A percentile compares a stretch with the other conserved stretches of the same genome.
Evolutionary conservation across 92 coral and sea anemone genomes (phyloP).

Genomic region (Blastomussa wellsi): DNA sequence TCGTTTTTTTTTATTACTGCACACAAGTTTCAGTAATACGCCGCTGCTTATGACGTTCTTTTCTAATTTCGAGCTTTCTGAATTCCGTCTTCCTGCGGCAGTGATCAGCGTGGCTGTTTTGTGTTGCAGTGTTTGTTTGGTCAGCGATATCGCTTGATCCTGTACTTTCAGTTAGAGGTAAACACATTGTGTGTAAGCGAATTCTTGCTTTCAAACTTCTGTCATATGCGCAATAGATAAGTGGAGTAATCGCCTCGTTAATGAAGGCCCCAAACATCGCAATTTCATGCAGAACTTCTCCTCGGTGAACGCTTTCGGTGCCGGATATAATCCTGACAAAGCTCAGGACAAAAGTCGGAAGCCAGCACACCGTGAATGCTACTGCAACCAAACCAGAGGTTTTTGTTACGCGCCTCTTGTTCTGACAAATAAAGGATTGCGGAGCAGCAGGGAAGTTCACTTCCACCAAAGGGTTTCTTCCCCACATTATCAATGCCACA

Average conservation of each 20-base stretch:
- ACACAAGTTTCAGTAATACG: not conserved
- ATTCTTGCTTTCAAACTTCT: constrained; percentile 15
- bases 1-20: not conserved
- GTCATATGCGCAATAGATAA: constrained; percentile 58
- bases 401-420: constrained; percentile 32
- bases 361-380: constrained; percentile 67
- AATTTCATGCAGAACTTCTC: constrained; percentile 55
- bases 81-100: not conserved
- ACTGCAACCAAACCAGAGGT: constrained; percentile 28
- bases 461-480: constrained; percentile 31
- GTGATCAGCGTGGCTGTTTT: not conserved
- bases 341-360: constrained; percentile 66
- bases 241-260: constrained; percentile 77
- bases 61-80: not conserved
- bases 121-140: not conserved
- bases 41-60: not conserved
- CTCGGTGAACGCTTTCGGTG: constrained; percentile 44
- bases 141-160: not conserved
- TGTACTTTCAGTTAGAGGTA: not conserved
- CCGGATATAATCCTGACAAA: constrained; percentile 53
- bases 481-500: constrained; percentile 35
- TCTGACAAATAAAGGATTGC: not conserved
- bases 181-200: not conserved
- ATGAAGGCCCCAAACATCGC: constrained; percentile 70
- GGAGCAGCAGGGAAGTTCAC: not conserved